Base-by-base conservation (phyloP, 2,888 invertebrate species). In the Ischnus inquisitorius region DNA sequence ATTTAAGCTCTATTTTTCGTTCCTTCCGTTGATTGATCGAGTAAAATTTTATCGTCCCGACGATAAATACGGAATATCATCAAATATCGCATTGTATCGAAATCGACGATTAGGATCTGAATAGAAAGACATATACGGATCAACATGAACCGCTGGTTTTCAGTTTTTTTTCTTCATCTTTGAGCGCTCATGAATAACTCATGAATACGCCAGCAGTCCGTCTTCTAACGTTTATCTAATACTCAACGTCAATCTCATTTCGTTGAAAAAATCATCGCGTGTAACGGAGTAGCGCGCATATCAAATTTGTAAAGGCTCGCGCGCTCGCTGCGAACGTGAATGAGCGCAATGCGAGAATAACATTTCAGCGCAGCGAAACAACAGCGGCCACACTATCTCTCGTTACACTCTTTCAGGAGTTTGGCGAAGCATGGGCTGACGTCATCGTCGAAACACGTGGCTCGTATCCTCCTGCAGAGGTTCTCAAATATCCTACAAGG, bases 401-500 rank as follows among this genome's bases (percentile, higher is more conserved):
- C 68, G 57, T 28, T 14, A n/a, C 79, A 28, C 39, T 79, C 72
- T 74, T 75, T 65, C 62, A 60, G 78, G 79, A 85, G 64, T 83
- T 85, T 85, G 54, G 78, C 79, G 75, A 80, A 78, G 81, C 84
- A 84, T 39, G 75, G 79, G 86, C 82, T 88, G 88, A 85, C 86
- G 82, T 85, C 87, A 87, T 84, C 77, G 65, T 57, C 69, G 54
- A 62, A 87, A 86, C 90, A 88, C 86, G 85, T 88, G 89, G 83
- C 82, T 81, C 80, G 80, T 86, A 89, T 88, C 88, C 88, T 88
- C 85, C 75, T 84, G 77, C 85, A 88, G 85, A 83, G 84, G 83
- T 85, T 87, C 87, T 87, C 86, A 86, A 85, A 67, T 48, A 39
- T 25, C 22, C 14, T 41, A 3, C 46, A 74, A 68, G 57, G 43